phyloP scores from a whole-genome alignment of 2,113 vertebrate species.

The Myrmecophaga tridactyla region DNA sequence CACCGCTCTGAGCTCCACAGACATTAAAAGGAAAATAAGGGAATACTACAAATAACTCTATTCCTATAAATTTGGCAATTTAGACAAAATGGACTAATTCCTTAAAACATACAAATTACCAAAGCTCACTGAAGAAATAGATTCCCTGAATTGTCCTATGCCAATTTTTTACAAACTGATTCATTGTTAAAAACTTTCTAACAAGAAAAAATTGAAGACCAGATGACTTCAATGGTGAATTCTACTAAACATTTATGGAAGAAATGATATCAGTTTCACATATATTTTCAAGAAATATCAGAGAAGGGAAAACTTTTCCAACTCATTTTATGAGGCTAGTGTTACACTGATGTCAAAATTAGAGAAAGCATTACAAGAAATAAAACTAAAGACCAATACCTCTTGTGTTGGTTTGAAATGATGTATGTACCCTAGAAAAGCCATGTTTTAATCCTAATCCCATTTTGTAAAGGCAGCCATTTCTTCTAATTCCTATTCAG shows the following conservation, averaged over 20 bases:
- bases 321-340: not conserved
- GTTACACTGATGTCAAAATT: not conserved
- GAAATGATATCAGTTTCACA: not conserved
- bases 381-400: not conserved
- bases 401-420: too few relatives aligned
- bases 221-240: not conserved
- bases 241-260: slow-evolving; percentile 23
- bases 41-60: not conserved
- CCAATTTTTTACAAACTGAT: not conserved
- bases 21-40: slow-evolving; percentile 1
- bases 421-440: too few relatives aligned
- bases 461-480: too few relatives aligned
- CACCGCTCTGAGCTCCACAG: not conserved
- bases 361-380: not conserved
- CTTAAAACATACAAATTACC: not conserved
- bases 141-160: not conserved
- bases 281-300: not conserved
- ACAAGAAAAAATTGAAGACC: not conserved
- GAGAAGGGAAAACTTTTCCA: not conserved
- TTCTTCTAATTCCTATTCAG: too few relatives aligned
- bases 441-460: too few relatives aligned
- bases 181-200: not conserved
- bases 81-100: slow-evolving; percentile 38
- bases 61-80: not conserved
- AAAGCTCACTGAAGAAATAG: not conserved